These are phyloP conservation scores for Rhea pennata DNA, from an alignment of 2,113 vertebrate genomes.

Conservation along the genomic window DNA sequence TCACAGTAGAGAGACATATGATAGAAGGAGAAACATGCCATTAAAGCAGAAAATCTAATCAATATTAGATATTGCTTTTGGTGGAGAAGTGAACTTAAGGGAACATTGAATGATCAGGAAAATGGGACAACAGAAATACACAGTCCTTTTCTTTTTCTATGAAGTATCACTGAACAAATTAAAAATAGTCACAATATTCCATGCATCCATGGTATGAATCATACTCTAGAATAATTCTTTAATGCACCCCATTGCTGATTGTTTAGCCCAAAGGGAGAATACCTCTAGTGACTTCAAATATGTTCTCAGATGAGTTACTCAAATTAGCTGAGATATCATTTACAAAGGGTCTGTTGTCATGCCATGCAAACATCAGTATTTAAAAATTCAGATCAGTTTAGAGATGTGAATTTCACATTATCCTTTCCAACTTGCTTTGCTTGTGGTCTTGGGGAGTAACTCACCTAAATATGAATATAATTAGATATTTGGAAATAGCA, in stretches of 20 bases:
- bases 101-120: background rate
- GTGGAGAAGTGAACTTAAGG: background rate
- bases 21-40: background rate
- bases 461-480: constrained; percentile 14
- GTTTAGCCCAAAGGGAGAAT: background rate
- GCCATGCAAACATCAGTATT: background rate
- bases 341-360: background rate
- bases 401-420: background rate
- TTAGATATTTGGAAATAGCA: background rate
- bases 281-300: constrained; percentile 17
- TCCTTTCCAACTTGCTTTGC: background rate
- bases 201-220: constrained; percentile 30
- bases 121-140: background rate
- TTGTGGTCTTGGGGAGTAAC: background rate
- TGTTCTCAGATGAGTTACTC: background rate
- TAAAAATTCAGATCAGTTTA: background rate
- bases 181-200: background rate
- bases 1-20: background rate
- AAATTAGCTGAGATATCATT: background rate
- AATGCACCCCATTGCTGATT: background rate
- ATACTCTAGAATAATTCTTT: background rate
- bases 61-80: background rate
- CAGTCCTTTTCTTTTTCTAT: background rate
- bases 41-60: background rate
- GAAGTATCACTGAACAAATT: background rate